A percentile compares a stretch with the other conserved stretches of the same genome.
phyloP scores from a whole-genome alignment of 1,140 invertebrate genomes.

The Drosophila mauritiana region DNA sequence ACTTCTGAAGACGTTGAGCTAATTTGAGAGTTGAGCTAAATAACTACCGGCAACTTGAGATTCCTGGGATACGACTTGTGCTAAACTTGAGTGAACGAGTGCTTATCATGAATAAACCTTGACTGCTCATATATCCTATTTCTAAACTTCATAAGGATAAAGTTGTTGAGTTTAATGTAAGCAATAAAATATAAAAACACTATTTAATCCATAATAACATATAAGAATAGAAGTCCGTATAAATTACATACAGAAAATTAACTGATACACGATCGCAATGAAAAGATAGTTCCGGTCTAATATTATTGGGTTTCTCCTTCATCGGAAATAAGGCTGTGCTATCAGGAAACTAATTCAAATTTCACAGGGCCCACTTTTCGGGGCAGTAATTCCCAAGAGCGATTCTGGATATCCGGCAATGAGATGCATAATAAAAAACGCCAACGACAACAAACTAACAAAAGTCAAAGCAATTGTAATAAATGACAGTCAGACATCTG shows the following conservation, averaged over 20 bases:
- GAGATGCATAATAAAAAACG: conserved; percentile 52
- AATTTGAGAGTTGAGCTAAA: not conserved
- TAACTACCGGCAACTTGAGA: not conserved
- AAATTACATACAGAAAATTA: too few species aligned
- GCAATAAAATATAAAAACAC: too few species aligned
- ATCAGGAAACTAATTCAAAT: conserved; percentile 40
- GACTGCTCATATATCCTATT: too few species aligned
- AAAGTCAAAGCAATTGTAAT: conserved; percentile 85
- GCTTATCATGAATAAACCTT: too few species aligned
- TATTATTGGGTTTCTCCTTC: not conserved
- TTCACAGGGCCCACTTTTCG: conserved; percentile 13
- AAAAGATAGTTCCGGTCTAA: too few species aligned
- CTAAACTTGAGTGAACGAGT: not conserved
- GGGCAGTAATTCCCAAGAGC: conserved; percentile 18
- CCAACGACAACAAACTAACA: conserved; percentile 76
- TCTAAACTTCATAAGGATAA: too few species aligned
- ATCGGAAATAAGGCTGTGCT: not conserved
- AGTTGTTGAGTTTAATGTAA: too few species aligned
- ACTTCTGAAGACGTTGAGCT: not conserved
- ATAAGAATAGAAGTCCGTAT: too few species aligned
- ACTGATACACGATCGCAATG: too few species aligned
- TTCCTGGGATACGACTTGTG: too few species aligned
- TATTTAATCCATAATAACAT: too few species aligned
- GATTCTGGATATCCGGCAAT: conserved; percentile 45
- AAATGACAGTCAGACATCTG: conserved; percentile 84